Evolutionary conservation across 2,888 invertebrate species (phyloP).

Genomic region (Gortyna flavago): DNA sequence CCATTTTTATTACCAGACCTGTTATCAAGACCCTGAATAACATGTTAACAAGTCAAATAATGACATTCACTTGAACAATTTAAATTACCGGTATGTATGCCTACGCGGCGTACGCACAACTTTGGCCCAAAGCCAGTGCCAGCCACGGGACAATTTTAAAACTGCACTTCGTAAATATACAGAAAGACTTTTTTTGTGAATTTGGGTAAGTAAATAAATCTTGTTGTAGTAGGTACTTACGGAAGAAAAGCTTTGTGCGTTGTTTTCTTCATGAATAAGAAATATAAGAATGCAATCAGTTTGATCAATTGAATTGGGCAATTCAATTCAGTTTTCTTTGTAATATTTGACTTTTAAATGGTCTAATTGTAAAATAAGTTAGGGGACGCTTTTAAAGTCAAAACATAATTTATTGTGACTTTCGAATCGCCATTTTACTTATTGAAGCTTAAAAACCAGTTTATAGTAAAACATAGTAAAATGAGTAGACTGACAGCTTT

Average conservation of each 20-base stretch:
- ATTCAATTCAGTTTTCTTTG: not conserved
- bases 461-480: too few relatives aligned
- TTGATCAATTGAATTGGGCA: not conserved
- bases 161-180: slow-evolving; percentile 42
- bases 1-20: not conserved
- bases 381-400: too few relatives aligned
- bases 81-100: slow-evolving; percentile 39
- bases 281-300: not conserved
- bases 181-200: slow-evolving; percentile 36
- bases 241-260: slow-evolving; percentile 20
- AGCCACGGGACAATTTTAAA: slow-evolving; percentile 46
- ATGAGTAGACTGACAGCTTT: too few relatives aligned
- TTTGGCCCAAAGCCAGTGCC: slow-evolving; percentile 53
- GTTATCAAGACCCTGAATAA: slow-evolving; percentile 14
- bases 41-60: slow-evolving; percentile 29
- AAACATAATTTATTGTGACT: not conserved
- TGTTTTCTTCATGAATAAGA: slow-evolving; percentile 12
- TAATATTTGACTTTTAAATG: not conserved
- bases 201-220: slow-evolving; percentile 24
- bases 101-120: slow-evolving; percentile 26
- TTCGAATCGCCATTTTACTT: not conserved
- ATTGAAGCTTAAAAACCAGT: not conserved
- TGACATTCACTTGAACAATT: slow-evolving; percentile 38
- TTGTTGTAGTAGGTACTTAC: not conserved
- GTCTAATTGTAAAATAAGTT: not conserved